Conservation (phyloP, 2,113 vertebrate species). For the Hoplias malabaricus region DNA sequence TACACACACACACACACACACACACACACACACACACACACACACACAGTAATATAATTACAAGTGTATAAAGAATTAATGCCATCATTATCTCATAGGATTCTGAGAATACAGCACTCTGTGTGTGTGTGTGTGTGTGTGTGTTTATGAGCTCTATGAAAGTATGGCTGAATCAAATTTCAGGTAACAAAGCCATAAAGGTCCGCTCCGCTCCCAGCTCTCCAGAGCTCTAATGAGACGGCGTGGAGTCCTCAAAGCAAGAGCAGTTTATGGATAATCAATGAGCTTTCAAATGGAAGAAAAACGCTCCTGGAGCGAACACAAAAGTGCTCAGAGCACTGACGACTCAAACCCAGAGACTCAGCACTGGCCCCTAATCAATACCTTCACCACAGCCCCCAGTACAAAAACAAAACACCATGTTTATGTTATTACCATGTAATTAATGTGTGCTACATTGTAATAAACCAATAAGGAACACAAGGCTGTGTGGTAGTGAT, state of each 20-base stretch:
- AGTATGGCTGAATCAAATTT: background rate
- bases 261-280: constrained; percentile 25
- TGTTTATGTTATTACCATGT: background rate
- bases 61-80: background rate
- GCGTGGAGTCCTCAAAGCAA: background rate
- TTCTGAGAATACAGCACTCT: background rate
- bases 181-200: background rate
- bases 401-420: background rate
- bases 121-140: background rate
- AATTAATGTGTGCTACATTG: background rate
- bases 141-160: background rate
- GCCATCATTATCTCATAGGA: background rate
- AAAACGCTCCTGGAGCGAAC: constrained; percentile 2
- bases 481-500: too few species aligned
- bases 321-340: background rate
- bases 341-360: background rate
- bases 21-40: too few species aligned
- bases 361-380: background rate
- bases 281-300: constrained; percentile 16
- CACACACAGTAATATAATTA: too few species aligned
- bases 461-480: background rate
- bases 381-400: background rate
- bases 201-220: background rate
- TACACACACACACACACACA: too few species aligned
- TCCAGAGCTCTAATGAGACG: background rate